Base-by-base conservation (phyloP, 2,113 vertebrate genomes). In the Poicephalus meyeri region DNA sequence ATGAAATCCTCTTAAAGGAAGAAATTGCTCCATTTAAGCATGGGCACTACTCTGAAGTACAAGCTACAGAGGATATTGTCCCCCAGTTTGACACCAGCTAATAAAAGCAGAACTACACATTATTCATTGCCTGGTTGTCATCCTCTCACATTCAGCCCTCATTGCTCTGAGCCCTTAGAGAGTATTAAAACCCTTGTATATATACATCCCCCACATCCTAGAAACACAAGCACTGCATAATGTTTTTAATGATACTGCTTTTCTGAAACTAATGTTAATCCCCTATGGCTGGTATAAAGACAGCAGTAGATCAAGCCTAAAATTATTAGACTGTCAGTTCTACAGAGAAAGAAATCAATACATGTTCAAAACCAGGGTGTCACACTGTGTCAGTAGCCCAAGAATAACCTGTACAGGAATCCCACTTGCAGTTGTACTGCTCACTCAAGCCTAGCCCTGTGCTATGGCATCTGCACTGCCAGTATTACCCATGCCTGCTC, bases 61-160 rank as follows among this genome's bases (percentile, higher is more conserved):
- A 3, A 80, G 9, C 20, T 1, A 0, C 3, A 14, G 25, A 18
- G 8, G 16, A 9, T 26, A 0, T 6, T 7, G 3, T 29, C 39
- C 37, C 33, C 21, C 4, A 6, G n/a, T 39, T 3, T 8, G 24
- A 39, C 42, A 37, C 16, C 46, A 16, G 13, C 39, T 42, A 11
- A 19, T 18, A 58, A 52, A 52, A 44, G 46, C 70, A 70, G 13
- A 53, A 12, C 39, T 39, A 39, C 4, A 25, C 24, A 24, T 35
- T 24, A 10, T 15, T 71, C 58, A 21, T 55, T 29, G 21, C 10
- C 64, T 46, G n/a, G 35, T 13, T 78, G 39, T 37, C 65, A 68
- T n/a, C 10, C 35, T 37, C n/a, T 53, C 24, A 18, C 28, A n/a
- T 37, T 35, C 70, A 56, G 39, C 21, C 39, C 7, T 13, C 20